These are phyloP conservation scores for Yponomeuta plumbellus DNA, from an alignment of 2,888 invertebrate species.

Conservation along the genomic window DNA sequence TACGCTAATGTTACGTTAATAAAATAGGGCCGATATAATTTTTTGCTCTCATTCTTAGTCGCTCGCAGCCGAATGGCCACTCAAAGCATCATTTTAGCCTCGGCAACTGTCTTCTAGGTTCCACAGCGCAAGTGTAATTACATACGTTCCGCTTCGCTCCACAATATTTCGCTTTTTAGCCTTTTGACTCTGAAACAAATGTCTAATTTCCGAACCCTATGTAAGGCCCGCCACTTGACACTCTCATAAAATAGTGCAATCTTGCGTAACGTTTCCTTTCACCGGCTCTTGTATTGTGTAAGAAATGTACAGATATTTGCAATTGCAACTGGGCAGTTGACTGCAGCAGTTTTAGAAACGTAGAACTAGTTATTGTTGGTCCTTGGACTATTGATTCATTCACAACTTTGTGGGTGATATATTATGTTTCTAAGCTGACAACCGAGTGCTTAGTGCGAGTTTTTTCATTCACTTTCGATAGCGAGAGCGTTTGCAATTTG, in stretches of 20 bases:
- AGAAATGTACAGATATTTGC: conserved; percentile 5
- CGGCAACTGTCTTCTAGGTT: no score
- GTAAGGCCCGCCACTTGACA: conserved; percentile 12
- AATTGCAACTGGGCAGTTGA: background rate
- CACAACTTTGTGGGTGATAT: background rate
- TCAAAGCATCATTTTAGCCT: no score
- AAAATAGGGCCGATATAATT: no score
- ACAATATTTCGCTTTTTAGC: no score
- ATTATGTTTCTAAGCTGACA: background rate
- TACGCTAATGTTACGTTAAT: no score
- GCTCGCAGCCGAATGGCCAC: no score
- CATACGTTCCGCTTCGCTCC: no score
- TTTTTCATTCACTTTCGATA: no score
- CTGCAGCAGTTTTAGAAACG: background rate
- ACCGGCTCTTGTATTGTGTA: background rate
- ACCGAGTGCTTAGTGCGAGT: no score
- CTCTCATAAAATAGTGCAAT: conserved; percentile 9
- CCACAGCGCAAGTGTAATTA: no score
- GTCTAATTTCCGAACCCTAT: background rate
- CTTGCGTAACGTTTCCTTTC: conserved; percentile 11
- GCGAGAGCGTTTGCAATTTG: no score
- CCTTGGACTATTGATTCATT: background rate
- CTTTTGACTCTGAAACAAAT: background rate
- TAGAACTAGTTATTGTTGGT: background rate
- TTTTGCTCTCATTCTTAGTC: no score